Percentiles rank a stretch among this genome's conserved stretches.
phyloP scores from a whole-genome alignment of 2,888 invertebrate genomes.

The Thymelicus acteon region DNA sequence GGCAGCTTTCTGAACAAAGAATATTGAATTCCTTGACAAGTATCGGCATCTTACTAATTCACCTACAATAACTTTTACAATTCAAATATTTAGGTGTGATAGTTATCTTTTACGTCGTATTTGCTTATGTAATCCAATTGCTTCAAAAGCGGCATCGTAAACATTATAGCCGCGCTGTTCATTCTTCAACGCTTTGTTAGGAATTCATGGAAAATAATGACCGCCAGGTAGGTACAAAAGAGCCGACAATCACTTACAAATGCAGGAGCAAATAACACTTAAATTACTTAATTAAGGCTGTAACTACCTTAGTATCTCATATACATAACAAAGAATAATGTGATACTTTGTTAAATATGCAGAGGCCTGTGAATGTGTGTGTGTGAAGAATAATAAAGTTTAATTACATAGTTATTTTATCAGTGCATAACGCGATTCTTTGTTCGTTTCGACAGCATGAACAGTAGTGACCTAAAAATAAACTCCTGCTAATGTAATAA shows the following conservation, averaged over 20 bases:
- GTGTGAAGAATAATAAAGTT: too few relatives aligned
- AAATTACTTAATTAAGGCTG: conserved; percentile 23
- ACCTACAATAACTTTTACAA: not conserved
- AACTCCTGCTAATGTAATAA: too few relatives aligned
- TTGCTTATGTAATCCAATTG: conserved; percentile 50
- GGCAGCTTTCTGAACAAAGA: conserved; percentile 44
- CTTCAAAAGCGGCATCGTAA: conserved; percentile 50
- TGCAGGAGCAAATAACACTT: conserved; percentile 35
- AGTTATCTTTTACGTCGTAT: not conserved
- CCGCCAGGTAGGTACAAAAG: conserved; percentile 14
- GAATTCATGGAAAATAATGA: conserved; percentile 40
- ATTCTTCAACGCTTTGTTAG: conserved; percentile 43
- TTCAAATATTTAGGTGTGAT: not conserved
- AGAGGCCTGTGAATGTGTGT: not conserved
- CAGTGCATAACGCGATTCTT: too few relatives aligned
- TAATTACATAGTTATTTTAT: too few relatives aligned
- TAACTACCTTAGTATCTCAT: not conserved
- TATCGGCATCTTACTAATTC: conserved; percentile 39
- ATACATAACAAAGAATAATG: not conserved
- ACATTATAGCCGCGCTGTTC: conserved; percentile 59
- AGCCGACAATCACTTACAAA: conserved; percentile 25
- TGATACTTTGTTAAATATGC: not conserved
- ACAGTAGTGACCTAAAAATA: too few relatives aligned
- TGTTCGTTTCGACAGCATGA: too few relatives aligned
- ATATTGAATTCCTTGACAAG: conserved; percentile 20